Evolutionary conservation across 2,888 invertebrate genomes (phyloP).

Genomic region (Dicranocentrus wangi): DNA sequence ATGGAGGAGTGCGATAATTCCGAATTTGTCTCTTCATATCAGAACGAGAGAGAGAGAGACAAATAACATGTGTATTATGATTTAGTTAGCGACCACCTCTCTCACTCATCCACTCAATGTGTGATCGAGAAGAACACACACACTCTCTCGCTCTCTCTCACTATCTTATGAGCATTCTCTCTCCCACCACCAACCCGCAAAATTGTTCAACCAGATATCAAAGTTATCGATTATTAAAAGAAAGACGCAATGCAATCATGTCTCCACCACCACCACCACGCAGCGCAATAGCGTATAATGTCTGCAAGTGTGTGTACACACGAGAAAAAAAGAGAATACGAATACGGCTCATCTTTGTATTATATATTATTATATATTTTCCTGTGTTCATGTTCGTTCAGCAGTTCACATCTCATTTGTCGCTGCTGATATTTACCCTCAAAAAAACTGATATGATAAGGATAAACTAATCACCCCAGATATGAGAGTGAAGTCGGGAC

Average conservation of each 20-base stretch:
- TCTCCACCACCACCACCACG: too few relatives aligned
- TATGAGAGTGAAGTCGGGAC: slow-evolving; percentile 53
- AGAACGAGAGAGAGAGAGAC: neutral
- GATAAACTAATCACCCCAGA: slow-evolving; percentile 64
- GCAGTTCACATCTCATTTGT: slow-evolving; percentile 52
- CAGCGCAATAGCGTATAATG: too few relatives aligned
- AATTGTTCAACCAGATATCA: slow-evolving; percentile 50
- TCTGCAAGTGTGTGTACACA: neutral
- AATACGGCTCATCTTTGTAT: neutral
- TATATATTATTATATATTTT: neutral
- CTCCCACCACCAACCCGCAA: slow-evolving; percentile 59
- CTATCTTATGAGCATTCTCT: neutral
- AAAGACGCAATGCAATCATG: slow-evolving; percentile 1
- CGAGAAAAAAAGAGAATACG: neutral
- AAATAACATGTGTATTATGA: too few relatives aligned
- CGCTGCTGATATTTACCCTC: slow-evolving; percentile 64
- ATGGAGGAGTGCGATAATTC: slow-evolving; percentile 16
- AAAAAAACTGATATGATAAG: slow-evolving; percentile 66
- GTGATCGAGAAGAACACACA: neutral
- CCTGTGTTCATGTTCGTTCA: neutral
- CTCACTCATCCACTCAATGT: too few relatives aligned
- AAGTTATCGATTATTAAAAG: slow-evolving; percentile 58
- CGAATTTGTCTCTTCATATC: slow-evolving; percentile 13
- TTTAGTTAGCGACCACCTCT: too few relatives aligned
- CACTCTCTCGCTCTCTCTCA: neutral